These are phyloP conservation scores for Psephotus haematonotus DNA, from an alignment of 2,113 vertebrate species.

Conservation along the genomic window DNA sequence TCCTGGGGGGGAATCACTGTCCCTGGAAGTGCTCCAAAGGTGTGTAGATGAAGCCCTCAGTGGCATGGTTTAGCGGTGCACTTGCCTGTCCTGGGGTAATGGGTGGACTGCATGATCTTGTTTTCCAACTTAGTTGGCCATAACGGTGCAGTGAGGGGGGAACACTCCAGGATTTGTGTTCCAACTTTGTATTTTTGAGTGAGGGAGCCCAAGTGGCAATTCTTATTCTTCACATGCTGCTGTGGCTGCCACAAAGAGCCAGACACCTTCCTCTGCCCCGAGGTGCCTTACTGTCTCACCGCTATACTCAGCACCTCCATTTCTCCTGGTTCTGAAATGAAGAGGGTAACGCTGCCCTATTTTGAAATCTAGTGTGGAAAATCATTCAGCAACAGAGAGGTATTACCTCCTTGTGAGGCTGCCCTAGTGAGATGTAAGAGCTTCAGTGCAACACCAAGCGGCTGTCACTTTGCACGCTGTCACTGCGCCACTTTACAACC, in stretches of 20 bases:
- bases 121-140: background rate
- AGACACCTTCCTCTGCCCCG: accelerated
- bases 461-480: background rate
- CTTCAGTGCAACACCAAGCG: accelerated
- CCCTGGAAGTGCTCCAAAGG: background rate
- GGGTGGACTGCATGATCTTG: background rate
- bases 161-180: background rate
- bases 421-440: accelerated
- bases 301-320: accelerated
- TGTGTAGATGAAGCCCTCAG: background rate
- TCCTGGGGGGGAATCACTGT: background rate
- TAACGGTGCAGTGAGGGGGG: background rate
- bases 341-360: background rate
- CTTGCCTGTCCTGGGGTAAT: no score
- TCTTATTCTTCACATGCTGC: background rate
- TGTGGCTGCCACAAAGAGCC: background rate
- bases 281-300: accelerated
- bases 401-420: background rate
- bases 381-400: accelerated
- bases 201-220: background rate
- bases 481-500: accelerated
- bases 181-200: accelerated
- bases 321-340: background rate
- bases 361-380: accelerated
- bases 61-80: background rate